These are phyloP conservation scores for Falco columbarius DNA, from an alignment of 2,797 vertebrate genomes.

Conservation along the genomic window DNA sequence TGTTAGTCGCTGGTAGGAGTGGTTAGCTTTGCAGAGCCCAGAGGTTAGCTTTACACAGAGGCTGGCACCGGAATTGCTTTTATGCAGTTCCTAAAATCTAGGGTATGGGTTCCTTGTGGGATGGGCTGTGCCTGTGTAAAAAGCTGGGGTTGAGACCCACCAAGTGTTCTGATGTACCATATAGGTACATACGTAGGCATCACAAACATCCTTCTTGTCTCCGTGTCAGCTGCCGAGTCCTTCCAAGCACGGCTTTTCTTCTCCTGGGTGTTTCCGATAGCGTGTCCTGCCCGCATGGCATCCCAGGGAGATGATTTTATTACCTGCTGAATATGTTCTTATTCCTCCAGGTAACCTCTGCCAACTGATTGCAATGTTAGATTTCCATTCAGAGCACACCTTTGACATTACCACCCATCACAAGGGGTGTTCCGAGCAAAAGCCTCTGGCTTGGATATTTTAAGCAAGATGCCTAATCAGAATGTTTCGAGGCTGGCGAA, in stretches of 20 bases:
- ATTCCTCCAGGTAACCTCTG: neutral
- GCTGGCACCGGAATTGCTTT: neutral
- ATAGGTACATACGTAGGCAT: neutral
- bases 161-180: neutral
- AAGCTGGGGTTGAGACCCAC: neutral
- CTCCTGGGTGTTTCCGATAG: neutral
- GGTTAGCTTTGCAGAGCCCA: neutral
- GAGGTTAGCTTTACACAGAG: neutral
- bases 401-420: neutral
- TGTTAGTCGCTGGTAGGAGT: no score
- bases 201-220: neutral
- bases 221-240: neutral
- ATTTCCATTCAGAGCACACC: neutral
- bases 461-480: neutral
- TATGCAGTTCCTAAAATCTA: neutral
- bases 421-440: neutral
- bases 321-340: neutral
- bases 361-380: neutral
- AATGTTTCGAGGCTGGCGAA: neutral
- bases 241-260: neutral
- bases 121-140: neutral
- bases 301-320: neutral
- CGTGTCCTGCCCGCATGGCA: neutral
- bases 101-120: neutral
- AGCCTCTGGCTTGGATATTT: neutral